Evolutionary conservation across 1,140 invertebrate species (phyloP).

Genomic region (Hypsibius dujardini): DNA sequence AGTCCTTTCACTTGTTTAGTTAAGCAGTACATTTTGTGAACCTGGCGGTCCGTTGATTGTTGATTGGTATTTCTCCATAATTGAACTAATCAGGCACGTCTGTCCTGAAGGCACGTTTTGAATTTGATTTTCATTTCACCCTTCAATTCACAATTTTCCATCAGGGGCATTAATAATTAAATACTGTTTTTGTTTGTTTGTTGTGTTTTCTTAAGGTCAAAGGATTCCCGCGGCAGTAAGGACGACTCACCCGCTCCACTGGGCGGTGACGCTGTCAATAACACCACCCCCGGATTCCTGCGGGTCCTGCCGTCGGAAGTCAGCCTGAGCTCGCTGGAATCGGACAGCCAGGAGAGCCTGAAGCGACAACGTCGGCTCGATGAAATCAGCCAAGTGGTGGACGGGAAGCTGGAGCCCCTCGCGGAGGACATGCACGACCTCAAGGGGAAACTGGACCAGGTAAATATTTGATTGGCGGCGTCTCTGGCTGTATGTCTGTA

Average conservation of each 20-base stretch:
- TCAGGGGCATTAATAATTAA: too few relatives aligned
- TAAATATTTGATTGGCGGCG: neutral
- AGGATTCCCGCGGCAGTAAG: neutral
- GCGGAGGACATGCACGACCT: neutral
- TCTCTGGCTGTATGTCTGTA: too few relatives aligned
- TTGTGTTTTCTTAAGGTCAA: neutral
- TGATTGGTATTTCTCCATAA: too few relatives aligned
- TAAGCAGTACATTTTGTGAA: too few relatives aligned
- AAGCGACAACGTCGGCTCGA: neutral
- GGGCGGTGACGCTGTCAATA: neutral
- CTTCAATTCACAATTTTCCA: too few relatives aligned
- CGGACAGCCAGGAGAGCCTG: neutral
- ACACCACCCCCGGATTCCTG: neutral
- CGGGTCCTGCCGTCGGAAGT: neutral
- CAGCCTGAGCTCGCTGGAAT: constrained; percentile 13
- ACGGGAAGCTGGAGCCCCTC: neutral
- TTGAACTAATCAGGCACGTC: too few relatives aligned
- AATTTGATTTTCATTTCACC: too few relatives aligned
- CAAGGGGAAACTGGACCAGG: neutral
- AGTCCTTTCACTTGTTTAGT: too few relatives aligned
- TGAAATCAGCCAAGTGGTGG: constrained; percentile 1
- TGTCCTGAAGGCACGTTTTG: too few relatives aligned
- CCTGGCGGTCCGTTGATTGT: too few relatives aligned
- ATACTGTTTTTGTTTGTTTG: too few relatives aligned
- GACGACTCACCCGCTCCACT: neutral